Evolutionary conservation across 2,888 invertebrate species (phyloP), one percentile per base, ranked within the genome.

Genomic region (Meteorus colon): DNA sequence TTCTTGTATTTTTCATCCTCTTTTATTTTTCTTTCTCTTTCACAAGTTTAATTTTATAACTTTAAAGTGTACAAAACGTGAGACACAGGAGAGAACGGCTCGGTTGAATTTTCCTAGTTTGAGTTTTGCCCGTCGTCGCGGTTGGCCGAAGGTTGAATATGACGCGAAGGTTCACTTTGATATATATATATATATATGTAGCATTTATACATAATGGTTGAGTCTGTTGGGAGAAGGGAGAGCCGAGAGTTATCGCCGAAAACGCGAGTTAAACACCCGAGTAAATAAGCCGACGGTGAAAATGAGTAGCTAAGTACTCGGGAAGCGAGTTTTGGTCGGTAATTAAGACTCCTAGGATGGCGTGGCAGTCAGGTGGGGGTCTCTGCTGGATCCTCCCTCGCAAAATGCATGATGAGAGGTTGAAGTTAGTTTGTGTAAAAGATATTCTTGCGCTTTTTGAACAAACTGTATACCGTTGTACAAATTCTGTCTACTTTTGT

Each of bases 191-290:
- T 27, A 24, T 62, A 24, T 24, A 24, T 24, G 10, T 63, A 31
- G 1, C 24, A 24, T 27, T 4, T 62, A 31, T 16, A 62, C 14
- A 63, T 63, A 62, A 71, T 51, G 65, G 68, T 69, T 75, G 67
- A 77, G 69, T 66, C 27, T 68, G 76, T 37, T 65, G 51, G 77
- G 75, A 76, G 66, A 74, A 27, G 63, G 81, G 76, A 77, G 75
- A 72, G 74, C 74, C 66, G 77, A 79, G 55, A 55, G 55, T 55
- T 55, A 55, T 55, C 55, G 55, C 19, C 80, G 82, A 84, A 84
- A 84, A 83, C 79, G 82, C 82, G 83, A 82, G 75, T 75, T 75
- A 85, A 85, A 85, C 81, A 82, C 83, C 76, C 81, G 80, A 73
- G 82, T 82, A 85, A 85, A 85, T 79, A 84, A 77, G 73, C 73